phyloP scores from a whole-genome alignment of 2,797 vertebrate genomes.

The Paguma larvata region DNA sequence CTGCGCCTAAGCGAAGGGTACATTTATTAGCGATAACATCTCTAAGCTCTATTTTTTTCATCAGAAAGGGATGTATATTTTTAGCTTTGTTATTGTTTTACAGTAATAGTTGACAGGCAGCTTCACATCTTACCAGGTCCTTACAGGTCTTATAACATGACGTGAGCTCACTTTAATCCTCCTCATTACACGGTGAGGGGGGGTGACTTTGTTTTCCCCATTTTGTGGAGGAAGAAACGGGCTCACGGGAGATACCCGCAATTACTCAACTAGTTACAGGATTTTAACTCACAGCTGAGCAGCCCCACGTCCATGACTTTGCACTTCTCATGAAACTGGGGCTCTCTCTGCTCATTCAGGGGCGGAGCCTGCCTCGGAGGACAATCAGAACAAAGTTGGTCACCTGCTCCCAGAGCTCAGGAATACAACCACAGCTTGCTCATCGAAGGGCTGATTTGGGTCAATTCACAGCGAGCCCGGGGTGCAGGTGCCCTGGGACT shows the following conservation, averaged over 20 bases:
- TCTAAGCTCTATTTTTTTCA: neutral
- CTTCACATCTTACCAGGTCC: neutral
- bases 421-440: neutral
- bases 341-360: neutral
- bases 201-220: neutral
- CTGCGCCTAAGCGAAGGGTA: neutral
- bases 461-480: neutral
- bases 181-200: neutral
- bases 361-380: neutral
- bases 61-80: neutral
- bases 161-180: neutral
- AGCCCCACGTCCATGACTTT: neutral
- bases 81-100: constrained; percentile 45
- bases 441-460: neutral
- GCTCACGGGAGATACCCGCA: neutral
- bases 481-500: neutral
- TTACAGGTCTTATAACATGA: neutral
- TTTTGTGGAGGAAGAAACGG: constrained; percentile 28
- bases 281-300: neutral
- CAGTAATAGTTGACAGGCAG: neutral
- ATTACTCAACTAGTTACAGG: neutral
- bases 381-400: neutral
- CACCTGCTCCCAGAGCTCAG: neutral
- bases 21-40: neutral
- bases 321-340: neutral